These are phyloP conservation scores for Archips crataeganus DNA, from an alignment of 2,888 invertebrate species.

Conservation along the genomic window DNA sequence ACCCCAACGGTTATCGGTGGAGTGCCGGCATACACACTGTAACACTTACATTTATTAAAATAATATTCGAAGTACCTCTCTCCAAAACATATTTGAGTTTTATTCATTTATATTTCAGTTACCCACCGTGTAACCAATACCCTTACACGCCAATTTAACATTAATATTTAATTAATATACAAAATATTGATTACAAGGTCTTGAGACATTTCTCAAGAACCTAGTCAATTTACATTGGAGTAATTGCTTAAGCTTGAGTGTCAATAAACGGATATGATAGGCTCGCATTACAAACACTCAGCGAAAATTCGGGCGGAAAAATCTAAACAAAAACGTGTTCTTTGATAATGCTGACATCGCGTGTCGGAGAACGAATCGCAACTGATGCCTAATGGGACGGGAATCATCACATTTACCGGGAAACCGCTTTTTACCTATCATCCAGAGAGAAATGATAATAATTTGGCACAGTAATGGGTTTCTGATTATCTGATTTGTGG, in stretches of 20 bases:
- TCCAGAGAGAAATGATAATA: slow-evolving; percentile 70
- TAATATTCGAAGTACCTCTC: background rate
- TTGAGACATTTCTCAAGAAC: slow-evolving; percentile 19
- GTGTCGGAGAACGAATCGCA: slow-evolving; percentile 79
- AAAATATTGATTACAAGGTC: slow-evolving; percentile 24
- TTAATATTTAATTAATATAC: slow-evolving; percentile 21
- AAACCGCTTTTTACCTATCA: slow-evolving; percentile 75
- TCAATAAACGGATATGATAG: slow-evolving; percentile 18
- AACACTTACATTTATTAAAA: no score
- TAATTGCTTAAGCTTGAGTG: slow-evolving; percentile 28
- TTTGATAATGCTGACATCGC: slow-evolving; percentile 79
- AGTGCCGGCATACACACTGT: no score
- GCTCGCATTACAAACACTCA: slow-evolving; percentile 29
- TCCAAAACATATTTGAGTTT: background rate
- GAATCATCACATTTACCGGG: slow-evolving; percentile 79
- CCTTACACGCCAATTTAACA: slow-evolving; percentile 16
- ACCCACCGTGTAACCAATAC: background rate
- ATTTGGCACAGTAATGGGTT: slow-evolving; percentile 67
- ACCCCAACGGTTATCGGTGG: no score
- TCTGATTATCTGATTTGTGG: slow-evolving; percentile 63
- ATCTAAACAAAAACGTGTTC: slow-evolving; percentile 52
- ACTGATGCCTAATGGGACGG: slow-evolving; percentile 81
- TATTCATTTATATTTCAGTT: background rate
- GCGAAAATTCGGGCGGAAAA: slow-evolving; percentile 27
- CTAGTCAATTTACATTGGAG: slow-evolving; percentile 22